Base-by-base conservation (phyloP, 2,888 invertebrate genomes). In the Selenia dentaria region DNA sequence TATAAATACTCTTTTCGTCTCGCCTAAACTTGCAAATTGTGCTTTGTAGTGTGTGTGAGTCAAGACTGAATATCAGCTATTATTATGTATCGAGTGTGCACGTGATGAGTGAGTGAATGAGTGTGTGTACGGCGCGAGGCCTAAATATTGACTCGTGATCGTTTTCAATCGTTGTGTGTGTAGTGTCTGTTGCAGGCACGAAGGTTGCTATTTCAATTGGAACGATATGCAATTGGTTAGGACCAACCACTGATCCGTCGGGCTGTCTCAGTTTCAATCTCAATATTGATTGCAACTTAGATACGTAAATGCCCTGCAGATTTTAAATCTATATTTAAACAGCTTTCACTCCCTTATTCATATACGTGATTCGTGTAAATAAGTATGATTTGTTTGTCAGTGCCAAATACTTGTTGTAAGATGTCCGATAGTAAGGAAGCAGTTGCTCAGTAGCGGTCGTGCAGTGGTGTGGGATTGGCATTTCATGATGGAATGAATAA, bases 361-460 rank as follows among this genome's bases (percentile, higher is more conserved):
- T 16, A 16, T 4, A 4, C 16, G 16, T 16, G 16, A 16, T 16
- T 4, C 16, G 16, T 16, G 16, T 16, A 16, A 2, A 16, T 16
- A 16, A n/a, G 5, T 46, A 46, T 48, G 37, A 34, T 63, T 67
- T 59, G 56, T 43, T 65, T 64, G 49, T 64, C 69, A 72, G 78
- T 78, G 77, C 77, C 77, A 78, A 78, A 76, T 72, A 71, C 59
- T 71, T 52, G 62, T 64, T 64, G 51, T 61, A 64, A 62, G 62
- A 45, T 53, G 29, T 39, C 41, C 27, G 25, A 41, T 33, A 14
- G 11, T 11, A 31, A 18, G 36, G n/a, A 18, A 24, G 14, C 24
- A 29, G 29, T 54, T 54, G 43, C 51, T 49, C 48, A 46, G 37
- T 32, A 20, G 44, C 40, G 25, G 10, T 10, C 11, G 27, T n/a